A percentile compares a stretch with the other conserved stretches of the same genome.
phyloP scores from a whole-genome alignment of 2,113 vertebrate species.

The Serilophus lunatus region DNA sequence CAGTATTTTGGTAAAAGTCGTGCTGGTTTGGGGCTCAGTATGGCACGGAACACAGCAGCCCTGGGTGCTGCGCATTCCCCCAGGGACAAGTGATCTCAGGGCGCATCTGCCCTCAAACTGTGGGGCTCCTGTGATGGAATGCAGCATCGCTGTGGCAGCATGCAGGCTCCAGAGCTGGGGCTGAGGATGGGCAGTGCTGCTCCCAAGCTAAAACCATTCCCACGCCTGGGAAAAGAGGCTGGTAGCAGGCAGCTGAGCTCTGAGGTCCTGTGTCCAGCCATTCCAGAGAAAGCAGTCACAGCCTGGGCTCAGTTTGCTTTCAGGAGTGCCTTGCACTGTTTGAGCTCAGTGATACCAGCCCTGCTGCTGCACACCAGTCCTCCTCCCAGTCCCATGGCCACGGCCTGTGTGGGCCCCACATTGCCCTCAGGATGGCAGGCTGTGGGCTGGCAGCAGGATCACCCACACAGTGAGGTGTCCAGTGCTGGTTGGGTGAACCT shows the following conservation, averaged over 20 bases:
- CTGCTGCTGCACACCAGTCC: neutral
- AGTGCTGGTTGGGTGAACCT: neutral
- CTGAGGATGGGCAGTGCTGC: neutral
- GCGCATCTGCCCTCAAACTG: neutral
- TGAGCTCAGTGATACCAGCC: neutral
- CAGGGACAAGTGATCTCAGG: fast-evolving
- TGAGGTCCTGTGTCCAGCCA: neutral
- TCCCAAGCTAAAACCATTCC: fast-evolving
- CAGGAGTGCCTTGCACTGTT: neutral
- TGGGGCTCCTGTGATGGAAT: neutral
- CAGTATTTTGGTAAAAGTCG: neutral
- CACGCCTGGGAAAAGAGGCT: neutral
- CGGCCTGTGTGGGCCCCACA: fast-evolving
- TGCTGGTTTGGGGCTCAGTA: neutral
- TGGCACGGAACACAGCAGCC: neutral
- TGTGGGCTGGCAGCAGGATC: neutral
- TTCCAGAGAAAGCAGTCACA: fast-evolving
- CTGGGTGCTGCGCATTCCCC: neutral
- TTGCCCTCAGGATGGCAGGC: neutral
- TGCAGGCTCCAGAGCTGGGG: neutral
- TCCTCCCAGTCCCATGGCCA: fast-evolving
- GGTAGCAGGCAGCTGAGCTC: neutral
- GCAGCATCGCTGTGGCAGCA: neutral
- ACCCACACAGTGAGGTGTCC: fast-evolving
- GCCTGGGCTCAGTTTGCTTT: neutral